phyloP scores from a whole-genome alignment of 2,888 invertebrate species.

The Apotomis capreana region DNA sequence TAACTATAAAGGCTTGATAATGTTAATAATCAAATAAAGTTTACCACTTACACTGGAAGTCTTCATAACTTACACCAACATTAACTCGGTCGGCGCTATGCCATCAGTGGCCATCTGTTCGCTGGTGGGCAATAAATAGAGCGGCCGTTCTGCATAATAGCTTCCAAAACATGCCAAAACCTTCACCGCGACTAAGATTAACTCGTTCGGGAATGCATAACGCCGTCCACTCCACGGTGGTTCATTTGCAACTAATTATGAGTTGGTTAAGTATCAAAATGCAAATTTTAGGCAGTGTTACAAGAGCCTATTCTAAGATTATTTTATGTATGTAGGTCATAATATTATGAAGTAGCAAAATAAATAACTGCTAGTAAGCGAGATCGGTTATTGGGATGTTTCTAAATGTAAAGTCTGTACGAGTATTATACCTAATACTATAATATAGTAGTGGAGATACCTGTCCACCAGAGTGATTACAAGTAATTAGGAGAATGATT shows the following conservation, averaged over 20 bases:
- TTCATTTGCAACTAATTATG: conserved; percentile 25
- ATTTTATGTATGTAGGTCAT: background rate
- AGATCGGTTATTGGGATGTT: too few relatives aligned
- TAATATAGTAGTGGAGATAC: too few relatives aligned
- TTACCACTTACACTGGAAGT: conserved; percentile 4
- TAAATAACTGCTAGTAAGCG: too few relatives aligned
- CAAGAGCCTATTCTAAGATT: background rate
- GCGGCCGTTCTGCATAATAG: conserved; percentile 35
- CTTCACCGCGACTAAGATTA: conserved; percentile 38
- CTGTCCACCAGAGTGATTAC: too few relatives aligned
- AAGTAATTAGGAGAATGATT: too few relatives aligned
- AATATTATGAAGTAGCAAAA: too few relatives aligned
- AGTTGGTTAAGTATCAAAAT: conserved; percentile 2
- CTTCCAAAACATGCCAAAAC: conserved; percentile 41
- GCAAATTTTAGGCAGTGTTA: background rate
- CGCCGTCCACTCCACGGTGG: conserved; percentile 12
- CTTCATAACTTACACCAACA: conserved; percentile 21
- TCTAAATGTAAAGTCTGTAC: too few relatives aligned
- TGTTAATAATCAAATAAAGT: background rate
- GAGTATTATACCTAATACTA: too few relatives aligned
- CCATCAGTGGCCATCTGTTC: conserved; percentile 39
- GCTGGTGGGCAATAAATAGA: conserved; percentile 27
- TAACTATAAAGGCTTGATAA: too few relatives aligned
- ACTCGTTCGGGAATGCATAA: conserved; percentile 31
- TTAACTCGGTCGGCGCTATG: conserved; percentile 17